Percentiles rank a stretch among this genome's conserved stretches.
phyloP scores from a whole-genome alignment of 2,888 invertebrate genomes.

The Troilus luridus region DNA sequence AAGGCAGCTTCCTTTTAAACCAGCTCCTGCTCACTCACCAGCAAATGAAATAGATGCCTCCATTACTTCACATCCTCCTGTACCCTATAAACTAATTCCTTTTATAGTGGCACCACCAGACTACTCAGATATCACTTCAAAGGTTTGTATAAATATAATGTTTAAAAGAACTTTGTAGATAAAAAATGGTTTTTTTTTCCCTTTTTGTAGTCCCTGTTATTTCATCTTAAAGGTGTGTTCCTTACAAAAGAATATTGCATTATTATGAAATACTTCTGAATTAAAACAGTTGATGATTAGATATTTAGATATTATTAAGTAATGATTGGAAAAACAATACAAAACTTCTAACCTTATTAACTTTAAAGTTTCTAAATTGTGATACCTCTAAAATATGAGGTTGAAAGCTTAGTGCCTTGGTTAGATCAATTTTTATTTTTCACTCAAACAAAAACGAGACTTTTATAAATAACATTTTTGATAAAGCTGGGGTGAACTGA shows the following conservation, averaged over 20 bases:
- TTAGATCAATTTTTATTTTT: too few relatives aligned
- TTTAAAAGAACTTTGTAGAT: background rate
- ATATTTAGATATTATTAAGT: too few relatives aligned
- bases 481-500: too few relatives aligned
- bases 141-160: slow-evolving; percentile 60
- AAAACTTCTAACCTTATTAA: too few relatives aligned
- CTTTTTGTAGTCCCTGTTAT: background rate
- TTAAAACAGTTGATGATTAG: background rate
- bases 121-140: slow-evolving; percentile 64
- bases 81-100: slow-evolving; percentile 74
- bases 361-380: too few relatives aligned
- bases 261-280: background rate
- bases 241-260: too few relatives aligned
- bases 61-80: slow-evolving; percentile 82
- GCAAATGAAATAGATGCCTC: slow-evolving; percentile 91
- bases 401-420: too few relatives aligned
- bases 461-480: too few relatives aligned
- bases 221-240: too few relatives aligned
- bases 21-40: slow-evolving; percentile 85
- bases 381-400: too few relatives aligned
- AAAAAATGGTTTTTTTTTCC: background rate
- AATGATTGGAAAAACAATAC: too few relatives aligned
- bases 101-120: slow-evolving; percentile 64
- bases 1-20: slow-evolving; percentile 82
- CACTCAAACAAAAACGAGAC: too few relatives aligned